Evolutionary conservation across 2,888 invertebrate genomes (phyloP).

Genomic region (Tipula confusa): DNA sequence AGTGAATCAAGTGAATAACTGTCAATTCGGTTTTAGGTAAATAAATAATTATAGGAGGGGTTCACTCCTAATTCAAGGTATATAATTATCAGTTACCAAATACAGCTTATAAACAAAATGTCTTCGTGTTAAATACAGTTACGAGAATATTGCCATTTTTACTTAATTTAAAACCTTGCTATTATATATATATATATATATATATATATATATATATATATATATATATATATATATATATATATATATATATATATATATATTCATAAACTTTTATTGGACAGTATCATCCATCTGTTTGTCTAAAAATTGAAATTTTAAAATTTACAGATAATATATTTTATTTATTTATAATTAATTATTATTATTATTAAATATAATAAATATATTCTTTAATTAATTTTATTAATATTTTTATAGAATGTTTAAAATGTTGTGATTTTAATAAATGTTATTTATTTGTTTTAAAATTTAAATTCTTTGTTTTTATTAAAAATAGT

Average conservation of each 20-base stretch:
- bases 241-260: no score
- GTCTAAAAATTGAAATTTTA: background rate
- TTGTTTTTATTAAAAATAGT: no score
- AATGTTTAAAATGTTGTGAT: constrained; percentile 29
- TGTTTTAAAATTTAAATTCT: constrained; percentile 21
- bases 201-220: no score
- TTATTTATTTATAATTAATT: constrained; percentile 27
- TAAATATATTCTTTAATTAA: background rate
- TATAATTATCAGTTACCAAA: background rate
- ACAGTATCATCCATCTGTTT: background rate
- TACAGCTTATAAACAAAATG: background rate
- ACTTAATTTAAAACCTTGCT: background rate
- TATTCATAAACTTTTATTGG: background rate
- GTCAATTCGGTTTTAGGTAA: background rate
- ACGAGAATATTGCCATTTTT: background rate
- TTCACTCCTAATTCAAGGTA: background rate
- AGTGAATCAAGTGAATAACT: background rate
- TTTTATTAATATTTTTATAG: constrained; percentile 29
- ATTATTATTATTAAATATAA: constrained; percentile 4
- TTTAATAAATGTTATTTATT: constrained; percentile 30
- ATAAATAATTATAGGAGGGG: background rate
- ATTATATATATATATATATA: no score
- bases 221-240: no score
- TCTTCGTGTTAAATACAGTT: background rate
- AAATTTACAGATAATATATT: constrained; percentile 13